phyloP scores from a whole-genome alignment of 2,888 invertebrate genomes.

The Crossocerus cetratus region DNA sequence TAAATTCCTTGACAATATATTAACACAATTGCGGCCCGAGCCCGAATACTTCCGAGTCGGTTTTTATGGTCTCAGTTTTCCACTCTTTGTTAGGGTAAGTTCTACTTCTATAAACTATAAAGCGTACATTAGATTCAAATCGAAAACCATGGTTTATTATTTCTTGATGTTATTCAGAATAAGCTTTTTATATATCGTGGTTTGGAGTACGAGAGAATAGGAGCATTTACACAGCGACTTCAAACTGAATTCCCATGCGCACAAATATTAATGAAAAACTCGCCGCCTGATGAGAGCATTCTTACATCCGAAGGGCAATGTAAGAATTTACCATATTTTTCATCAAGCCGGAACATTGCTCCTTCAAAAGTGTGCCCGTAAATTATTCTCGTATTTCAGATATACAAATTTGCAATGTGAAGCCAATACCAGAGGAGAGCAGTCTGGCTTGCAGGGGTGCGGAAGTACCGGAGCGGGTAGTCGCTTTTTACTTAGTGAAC shows the following conservation, averaged over 20 bases:
- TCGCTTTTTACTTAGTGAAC: constrained; percentile 93
- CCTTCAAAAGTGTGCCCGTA: not conserved
- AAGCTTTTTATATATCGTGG: constrained; percentile 97
- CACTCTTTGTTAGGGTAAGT: constrained; percentile 94
- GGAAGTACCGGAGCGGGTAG: constrained; percentile 91
- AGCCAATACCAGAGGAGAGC: constrained; percentile 88
- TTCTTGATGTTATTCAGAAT: constrained; percentile 81
- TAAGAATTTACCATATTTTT: constrained; percentile 65
- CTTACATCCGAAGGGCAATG: constrained; percentile 92
- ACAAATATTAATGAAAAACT: constrained; percentile 94
- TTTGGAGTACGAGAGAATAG: constrained; percentile 95
- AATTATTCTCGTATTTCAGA: constrained; percentile 76
- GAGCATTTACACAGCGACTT: constrained; percentile 94
- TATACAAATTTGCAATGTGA: constrained; percentile 96
- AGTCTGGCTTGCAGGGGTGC: constrained; percentile 79
- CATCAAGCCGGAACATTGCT: no score
- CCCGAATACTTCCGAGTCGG: constrained; percentile 97
- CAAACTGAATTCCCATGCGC: constrained; percentile 96
- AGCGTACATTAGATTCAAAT: not conserved
- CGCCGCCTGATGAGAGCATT: constrained; percentile 92
- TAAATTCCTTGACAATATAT: constrained; percentile 93
- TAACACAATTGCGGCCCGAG: constrained; percentile 92
- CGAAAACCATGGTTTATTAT: not conserved
- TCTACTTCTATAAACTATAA: no score
- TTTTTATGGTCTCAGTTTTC: constrained; percentile 95